phyloP scores from a whole-genome alignment of 2,888 invertebrate species.

The Temnothorax unifasciatus region DNA sequence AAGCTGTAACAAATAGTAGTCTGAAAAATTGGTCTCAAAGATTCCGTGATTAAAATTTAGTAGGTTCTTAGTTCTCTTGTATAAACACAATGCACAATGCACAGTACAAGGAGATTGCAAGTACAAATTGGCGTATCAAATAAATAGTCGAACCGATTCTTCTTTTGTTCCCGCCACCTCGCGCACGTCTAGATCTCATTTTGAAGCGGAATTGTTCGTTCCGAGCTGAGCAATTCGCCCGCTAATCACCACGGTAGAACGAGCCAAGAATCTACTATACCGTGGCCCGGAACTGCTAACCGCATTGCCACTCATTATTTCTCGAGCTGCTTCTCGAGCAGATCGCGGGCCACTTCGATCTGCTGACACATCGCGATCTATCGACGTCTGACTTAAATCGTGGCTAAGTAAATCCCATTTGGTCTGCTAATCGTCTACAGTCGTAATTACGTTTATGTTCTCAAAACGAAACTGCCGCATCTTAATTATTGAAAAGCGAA shows the following conservation, averaged over 20 bases:
- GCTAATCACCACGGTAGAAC: slow-evolving; percentile 64
- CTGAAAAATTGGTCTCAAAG: background rate
- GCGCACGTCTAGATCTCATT: slow-evolving; percentile 27
- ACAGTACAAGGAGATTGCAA: background rate
- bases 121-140: slow-evolving; percentile 34
- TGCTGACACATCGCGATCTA: slow-evolving; percentile 25
- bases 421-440: background rate
- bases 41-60: background rate
- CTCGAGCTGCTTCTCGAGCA: background rate
- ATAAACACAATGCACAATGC: background rate
- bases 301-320: slow-evolving; percentile 47
- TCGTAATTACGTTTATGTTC: background rate
- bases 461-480: background rate
- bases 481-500: background rate
- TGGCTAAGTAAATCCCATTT: background rate
- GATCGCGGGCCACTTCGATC: slow-evolving; percentile 14
- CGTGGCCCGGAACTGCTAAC: slow-evolving; percentile 31
- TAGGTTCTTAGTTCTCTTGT: background rate
- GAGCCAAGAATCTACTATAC: slow-evolving; percentile 66
- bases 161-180: background rate
- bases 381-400: slow-evolving; percentile 4
- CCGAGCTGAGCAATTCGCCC: slow-evolving; percentile 57
- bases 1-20: background rate
- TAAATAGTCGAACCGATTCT: slow-evolving; percentile 13
- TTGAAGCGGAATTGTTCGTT: slow-evolving; percentile 28